Conservation (phyloP, 2,888 invertebrate species). For the Synanthedon tipuliformis region DNA sequence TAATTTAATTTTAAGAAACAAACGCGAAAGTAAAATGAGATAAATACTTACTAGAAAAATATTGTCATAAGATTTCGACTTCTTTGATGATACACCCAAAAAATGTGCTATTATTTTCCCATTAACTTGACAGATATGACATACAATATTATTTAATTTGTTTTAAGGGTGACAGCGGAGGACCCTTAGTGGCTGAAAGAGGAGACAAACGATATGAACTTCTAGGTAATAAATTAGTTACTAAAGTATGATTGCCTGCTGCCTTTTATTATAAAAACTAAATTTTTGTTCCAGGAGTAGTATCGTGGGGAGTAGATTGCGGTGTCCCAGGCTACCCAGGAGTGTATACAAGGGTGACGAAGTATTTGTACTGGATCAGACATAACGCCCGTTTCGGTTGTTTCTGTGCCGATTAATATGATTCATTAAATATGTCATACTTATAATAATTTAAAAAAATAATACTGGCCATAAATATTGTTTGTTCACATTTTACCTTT, state of each 20-base stretch:
- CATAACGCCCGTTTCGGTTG: slow-evolving; percentile 82
- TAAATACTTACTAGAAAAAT: no score
- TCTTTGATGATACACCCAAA: no score
- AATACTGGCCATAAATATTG: background rate
- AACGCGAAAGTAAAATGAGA: no score
- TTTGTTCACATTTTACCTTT: no score
- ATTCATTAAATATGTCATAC: background rate
- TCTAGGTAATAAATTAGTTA: slow-evolving; percentile 65
- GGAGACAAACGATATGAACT: slow-evolving; percentile 78
- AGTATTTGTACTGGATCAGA: slow-evolving; percentile 84
- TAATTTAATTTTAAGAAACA: no score
- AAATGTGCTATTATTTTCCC: no score
- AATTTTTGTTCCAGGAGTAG: slow-evolving; percentile 68
- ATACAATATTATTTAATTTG: background rate
- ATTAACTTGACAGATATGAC: no score
- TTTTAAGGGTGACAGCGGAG: slow-evolving; percentile 81
- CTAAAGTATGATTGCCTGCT: no score
- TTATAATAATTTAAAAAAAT: slow-evolving; percentile 1
- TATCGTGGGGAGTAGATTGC: slow-evolving; percentile 92
- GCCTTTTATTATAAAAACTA: no score
- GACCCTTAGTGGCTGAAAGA: slow-evolving; percentile 79
- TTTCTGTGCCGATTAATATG: slow-evolving; percentile 74
- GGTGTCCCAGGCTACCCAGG: slow-evolving; percentile 87
- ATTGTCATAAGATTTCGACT: no score
- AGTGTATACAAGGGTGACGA: slow-evolving; percentile 85